Conservation (phyloP, 2,888 invertebrate species). For the Dexiosoma caninum region DNA sequence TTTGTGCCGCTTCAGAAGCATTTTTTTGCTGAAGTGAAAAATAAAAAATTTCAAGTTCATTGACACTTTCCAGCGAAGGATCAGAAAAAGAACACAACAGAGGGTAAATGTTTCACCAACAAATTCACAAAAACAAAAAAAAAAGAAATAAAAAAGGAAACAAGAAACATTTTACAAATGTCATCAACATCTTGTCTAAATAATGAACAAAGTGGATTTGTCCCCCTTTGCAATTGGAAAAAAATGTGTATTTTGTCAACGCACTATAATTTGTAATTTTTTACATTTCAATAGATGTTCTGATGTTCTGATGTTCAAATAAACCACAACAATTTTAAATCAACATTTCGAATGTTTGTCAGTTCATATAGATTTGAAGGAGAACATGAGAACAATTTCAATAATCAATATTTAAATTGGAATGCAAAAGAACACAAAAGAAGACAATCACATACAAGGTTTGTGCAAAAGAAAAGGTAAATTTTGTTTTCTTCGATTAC, state of each 20-base stretch:
- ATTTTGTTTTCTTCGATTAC: no score
- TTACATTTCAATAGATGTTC: conserved; percentile 10
- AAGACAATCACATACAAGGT: no score
- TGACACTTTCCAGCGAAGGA: conserved; percentile 51
- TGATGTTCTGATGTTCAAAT: background rate
- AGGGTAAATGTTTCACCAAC: background rate
- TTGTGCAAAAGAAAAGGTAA: no score
- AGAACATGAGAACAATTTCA: conserved; percentile 29
- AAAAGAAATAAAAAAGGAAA: background rate
- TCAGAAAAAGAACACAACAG: conserved; percentile 1
- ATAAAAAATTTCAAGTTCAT: conserved; percentile 59
- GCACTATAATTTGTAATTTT: background rate
- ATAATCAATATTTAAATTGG: background rate
- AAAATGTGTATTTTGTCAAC: conserved; percentile 29
- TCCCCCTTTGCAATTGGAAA: background rate
- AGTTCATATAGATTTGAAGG: conserved; percentile 7
- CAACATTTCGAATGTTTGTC: background rate
- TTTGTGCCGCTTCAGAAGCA: background rate
- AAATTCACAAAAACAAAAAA: background rate
- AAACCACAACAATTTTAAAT: background rate
- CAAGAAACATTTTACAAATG: conserved; percentile 25
- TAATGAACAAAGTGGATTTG: conserved; percentile 9
- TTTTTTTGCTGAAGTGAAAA: background rate
- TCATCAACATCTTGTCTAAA: conserved; percentile 8
- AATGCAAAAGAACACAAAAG: no score